Conservation (phyloP, 1,140 invertebrate genomes). For the Drosophila triauraria region DNA sequence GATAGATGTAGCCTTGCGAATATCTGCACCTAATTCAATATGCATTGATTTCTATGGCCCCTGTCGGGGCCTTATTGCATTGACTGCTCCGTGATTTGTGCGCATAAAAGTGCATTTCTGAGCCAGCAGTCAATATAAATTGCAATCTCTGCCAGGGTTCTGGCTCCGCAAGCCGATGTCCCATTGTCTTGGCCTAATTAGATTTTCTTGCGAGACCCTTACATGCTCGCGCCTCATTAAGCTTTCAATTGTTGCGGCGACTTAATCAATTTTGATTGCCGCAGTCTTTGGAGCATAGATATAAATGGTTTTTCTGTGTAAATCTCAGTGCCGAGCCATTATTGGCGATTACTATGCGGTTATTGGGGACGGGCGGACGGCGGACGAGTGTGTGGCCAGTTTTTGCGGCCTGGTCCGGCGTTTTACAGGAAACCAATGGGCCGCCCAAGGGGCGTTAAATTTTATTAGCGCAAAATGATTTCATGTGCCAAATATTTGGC, state of each 20-base stretch:
- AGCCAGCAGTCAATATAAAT: slow-evolving; percentile 8
- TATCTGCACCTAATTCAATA: slow-evolving; percentile 31
- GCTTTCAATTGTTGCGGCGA: slow-evolving; percentile 44
- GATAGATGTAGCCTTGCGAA: neutral
- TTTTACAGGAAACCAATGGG: slow-evolving; percentile 80
- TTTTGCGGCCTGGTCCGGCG: slow-evolving; percentile 50
- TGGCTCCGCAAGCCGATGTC: neutral
- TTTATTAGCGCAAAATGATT: slow-evolving; percentile 82
- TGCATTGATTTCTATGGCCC: slow-evolving; percentile 39
- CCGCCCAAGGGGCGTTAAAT: slow-evolving; percentile 54
- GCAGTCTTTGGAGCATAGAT: slow-evolving; percentile 48
- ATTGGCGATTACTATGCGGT: slow-evolving; percentile 44
- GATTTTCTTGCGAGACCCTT: neutral
- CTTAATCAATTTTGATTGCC: slow-evolving; percentile 45
- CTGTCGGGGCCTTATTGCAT: slow-evolving; percentile 26
- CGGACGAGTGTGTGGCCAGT: slow-evolving; percentile 48
- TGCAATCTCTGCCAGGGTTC: neutral
- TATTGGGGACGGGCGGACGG: slow-evolving; percentile 5
- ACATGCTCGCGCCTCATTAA: slow-evolving; percentile 17
- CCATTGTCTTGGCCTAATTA: slow-evolving; percentile 11
- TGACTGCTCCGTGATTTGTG: slow-evolving; percentile 20
- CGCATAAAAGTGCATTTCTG: slow-evolving; percentile 12
- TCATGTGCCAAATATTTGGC: slow-evolving; percentile 82
- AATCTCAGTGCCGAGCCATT: slow-evolving; percentile 41
- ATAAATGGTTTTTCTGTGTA: slow-evolving; percentile 41